Evolutionary conservation across 1,140 invertebrate species (phyloP), one percentile per base, ranked within the genome.

Genomic region (Drosophila tani): DNA sequence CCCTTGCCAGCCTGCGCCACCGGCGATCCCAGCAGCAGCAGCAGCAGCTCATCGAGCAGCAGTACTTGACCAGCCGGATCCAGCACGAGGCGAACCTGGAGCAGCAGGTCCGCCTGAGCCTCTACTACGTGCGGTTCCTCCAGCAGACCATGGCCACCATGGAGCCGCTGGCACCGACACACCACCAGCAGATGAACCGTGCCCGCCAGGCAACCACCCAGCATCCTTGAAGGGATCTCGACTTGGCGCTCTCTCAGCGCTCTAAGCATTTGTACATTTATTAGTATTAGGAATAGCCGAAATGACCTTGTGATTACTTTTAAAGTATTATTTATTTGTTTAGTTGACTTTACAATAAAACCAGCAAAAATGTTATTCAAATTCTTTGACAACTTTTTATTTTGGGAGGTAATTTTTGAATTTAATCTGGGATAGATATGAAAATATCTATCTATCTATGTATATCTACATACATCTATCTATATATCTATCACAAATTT

Each of bases 71-170:
- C 11, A 79, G n/a, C 5, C 66, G 74, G 0, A 57, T 40, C 11
- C 82, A 87, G 43, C 75, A 86, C 41, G 66, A 86, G 27, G 65
- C 66, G 5, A 67, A 75, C 4, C 12, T 86, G 53, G 43, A 85
- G 60, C 82, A 86, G 32, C 83, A 86, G 46, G 67, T 86, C 12
- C 82, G 83, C 0, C 21, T 86, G 32, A 87, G 79, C 15, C 79
- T 82, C 43, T 86, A 86, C 66, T 86, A 86, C 38, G 82, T 86
- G n/a, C 43, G 75, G 3, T 79, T 68, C 19, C 55, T 86, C 7
- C 82, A 87, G 46, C 79, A 87, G 19, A 46, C 79, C 1, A 65
- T 79, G 79, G 69, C 70, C 27, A 53, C 40, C 35, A 24, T 32
- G 35, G 40, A 43, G 35, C 53, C 75, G 15, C 63, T 82, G 40